Conservation (phyloP, 2,888 invertebrate species). For the Podotricha telesiphe region DNA sequence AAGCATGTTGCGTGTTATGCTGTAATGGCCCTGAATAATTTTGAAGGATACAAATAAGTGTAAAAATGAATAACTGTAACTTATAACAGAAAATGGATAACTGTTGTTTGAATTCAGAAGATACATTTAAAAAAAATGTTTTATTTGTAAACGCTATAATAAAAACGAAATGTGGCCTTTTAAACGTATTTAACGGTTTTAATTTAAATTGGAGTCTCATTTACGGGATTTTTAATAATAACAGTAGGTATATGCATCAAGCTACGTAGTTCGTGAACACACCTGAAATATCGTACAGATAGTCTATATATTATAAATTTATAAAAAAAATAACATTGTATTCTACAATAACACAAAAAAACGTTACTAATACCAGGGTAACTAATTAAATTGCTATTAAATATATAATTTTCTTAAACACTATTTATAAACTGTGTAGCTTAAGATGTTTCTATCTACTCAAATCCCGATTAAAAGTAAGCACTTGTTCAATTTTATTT, state of each 20-base stretch:
- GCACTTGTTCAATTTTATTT: background rate
- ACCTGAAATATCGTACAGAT: background rate
- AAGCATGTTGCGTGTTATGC: constrained; percentile 69
- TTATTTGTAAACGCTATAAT: background rate
- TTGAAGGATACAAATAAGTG: constrained; percentile 14
- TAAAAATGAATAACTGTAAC: constrained; percentile 1
- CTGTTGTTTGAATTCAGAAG: background rate
- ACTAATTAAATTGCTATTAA: constrained; percentile 15
- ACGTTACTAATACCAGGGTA: constrained; percentile 16
- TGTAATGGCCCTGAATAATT: constrained; percentile 12
- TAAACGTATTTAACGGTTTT: constrained; percentile 3
- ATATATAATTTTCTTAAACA: background rate
- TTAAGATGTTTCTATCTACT: constrained; percentile 2
- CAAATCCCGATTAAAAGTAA: background rate
- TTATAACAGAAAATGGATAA: background rate
- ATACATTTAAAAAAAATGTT: background rate
- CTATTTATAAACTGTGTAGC: background rate
- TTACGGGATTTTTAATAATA: background rate
- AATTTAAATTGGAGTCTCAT: background rate
- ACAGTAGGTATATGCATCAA: background rate
- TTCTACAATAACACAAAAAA: constrained; percentile 1
- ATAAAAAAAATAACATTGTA: constrained; percentile 1
- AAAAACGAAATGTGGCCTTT: constrained; percentile 15
- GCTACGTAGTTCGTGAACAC: background rate
- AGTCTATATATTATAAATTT: background rate